Evolutionary conservation across 2,113 vertebrate genomes (phyloP).

Genomic region (Pleuronectes platessa): DNA sequence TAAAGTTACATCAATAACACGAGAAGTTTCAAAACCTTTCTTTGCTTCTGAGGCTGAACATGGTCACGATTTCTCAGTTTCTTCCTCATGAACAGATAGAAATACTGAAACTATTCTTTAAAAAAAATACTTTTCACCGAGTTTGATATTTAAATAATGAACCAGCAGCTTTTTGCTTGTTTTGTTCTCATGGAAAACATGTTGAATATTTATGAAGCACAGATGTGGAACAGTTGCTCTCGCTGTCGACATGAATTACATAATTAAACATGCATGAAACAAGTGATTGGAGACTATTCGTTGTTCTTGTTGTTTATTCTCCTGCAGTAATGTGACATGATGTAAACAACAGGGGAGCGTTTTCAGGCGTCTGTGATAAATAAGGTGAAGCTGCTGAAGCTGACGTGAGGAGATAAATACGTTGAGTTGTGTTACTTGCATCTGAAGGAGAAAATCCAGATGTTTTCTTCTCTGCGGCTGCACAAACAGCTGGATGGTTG

Average conservation of each 20-base stretch:
- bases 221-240: too few species aligned
- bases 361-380: slow-evolving; percentile 13
- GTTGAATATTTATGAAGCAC: too few species aligned
- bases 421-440: slow-evolving; percentile 13
- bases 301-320: neutral
- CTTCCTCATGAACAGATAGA: neutral
- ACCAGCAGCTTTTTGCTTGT: too few species aligned
- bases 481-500: slow-evolving; percentile 1
- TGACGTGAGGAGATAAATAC: slow-evolving; percentile 35
- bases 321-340: neutral
- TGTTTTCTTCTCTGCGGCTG: neutral
- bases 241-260: too few species aligned
- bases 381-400: neutral
- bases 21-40: slow-evolving; percentile 40
- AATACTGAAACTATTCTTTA: too few species aligned
- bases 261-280: neutral
- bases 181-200: too few species aligned
- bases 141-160: too few species aligned
- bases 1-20: slow-evolving; percentile 6
- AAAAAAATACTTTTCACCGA: too few species aligned
- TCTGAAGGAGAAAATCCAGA: slow-evolving; percentile 17
- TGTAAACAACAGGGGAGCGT: neutral
- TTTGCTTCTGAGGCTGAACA: neutral
- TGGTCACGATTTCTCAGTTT: neutral
- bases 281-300: neutral